Evolutionary conservation across 2,797 vertebrate genomes (phyloP).

Genomic region (Labeo calbasu): DNA sequence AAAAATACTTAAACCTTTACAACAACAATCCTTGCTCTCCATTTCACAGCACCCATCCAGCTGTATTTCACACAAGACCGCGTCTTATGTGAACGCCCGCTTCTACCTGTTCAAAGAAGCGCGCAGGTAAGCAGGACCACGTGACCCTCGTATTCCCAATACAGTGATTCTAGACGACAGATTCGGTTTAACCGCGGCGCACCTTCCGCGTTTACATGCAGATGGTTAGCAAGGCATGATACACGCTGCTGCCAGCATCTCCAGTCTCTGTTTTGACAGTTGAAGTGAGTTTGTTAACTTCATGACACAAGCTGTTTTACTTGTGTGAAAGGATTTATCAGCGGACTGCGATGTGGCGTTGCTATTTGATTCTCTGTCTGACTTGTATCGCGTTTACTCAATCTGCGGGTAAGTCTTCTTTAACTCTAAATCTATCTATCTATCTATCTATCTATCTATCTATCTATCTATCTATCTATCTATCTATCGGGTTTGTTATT

Average conservation of each 20-base stretch:
- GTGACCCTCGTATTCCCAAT: constrained; percentile 20
- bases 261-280: not conserved
- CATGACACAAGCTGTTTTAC: not conserved
- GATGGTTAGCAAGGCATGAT: not conserved
- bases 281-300: not conserved
- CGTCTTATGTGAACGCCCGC: not conserved
- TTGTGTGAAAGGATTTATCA: constrained; percentile 2
- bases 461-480: not conserved
- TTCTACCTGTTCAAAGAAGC: not conserved
- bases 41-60: not conserved
- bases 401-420: not conserved
- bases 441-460: not conserved
- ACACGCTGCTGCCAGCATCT: not conserved
- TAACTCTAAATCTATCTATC: not conserved
- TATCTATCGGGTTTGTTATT: not conserved
- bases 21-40: not conserved
- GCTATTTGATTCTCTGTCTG: constrained; percentile 9
- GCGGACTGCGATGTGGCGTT: constrained; percentile 19
- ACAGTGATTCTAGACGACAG: not conserved
- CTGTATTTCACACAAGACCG: not conserved
- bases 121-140: constrained; percentile 40
- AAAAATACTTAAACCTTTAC: not conserved
- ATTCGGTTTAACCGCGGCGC: not conserved
- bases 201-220: constrained; percentile 20
- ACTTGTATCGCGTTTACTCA: not conserved